Conservation (phyloP, 2,888 invertebrate species). For the Acanthococcus lagerstroemiae region DNA sequence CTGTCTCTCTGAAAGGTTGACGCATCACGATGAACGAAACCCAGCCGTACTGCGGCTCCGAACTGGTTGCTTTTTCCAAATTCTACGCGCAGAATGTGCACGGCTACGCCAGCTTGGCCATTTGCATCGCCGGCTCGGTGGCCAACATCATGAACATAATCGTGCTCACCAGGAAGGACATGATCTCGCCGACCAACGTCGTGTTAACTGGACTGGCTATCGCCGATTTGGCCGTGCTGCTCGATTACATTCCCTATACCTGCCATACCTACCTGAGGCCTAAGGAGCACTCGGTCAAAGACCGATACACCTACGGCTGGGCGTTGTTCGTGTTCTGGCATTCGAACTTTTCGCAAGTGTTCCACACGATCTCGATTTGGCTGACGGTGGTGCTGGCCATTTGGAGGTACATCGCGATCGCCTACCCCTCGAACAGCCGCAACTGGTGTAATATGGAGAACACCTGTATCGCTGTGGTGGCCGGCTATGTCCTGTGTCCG, state of each 20-base stretch:
- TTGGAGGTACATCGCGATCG: slow-evolving; percentile 73
- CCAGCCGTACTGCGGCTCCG: slow-evolving; percentile 32
- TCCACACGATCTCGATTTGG: slow-evolving; percentile 86
- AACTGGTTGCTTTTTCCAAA: slow-evolving; percentile 40
- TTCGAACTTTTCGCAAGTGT: slow-evolving; percentile 77
- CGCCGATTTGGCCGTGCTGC: slow-evolving; percentile 87
- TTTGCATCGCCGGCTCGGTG: slow-evolving; percentile 80
- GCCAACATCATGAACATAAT: slow-evolving; percentile 87
- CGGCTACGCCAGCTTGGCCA: slow-evolving; percentile 73
- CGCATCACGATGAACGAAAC: slow-evolving; percentile 7
- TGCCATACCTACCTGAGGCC: slow-evolving; percentile 62
- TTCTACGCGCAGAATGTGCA: slow-evolving; percentile 60
- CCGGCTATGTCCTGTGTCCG: slow-evolving; percentile 72
- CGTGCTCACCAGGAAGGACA: slow-evolving; percentile 77
- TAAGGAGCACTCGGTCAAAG: slow-evolving; percentile 44
- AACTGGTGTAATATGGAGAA: slow-evolving; percentile 72
- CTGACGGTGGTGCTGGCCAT: slow-evolving; percentile 84
- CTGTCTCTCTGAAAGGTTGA: not conserved
- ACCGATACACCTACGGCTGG: slow-evolving; percentile 60
- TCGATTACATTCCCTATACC: slow-evolving; percentile 85
- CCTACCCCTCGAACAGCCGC: slow-evolving; percentile 67
- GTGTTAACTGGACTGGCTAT: slow-evolving; percentile 83
- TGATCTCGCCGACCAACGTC: slow-evolving; percentile 83
- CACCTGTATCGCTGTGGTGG: slow-evolving; percentile 62
- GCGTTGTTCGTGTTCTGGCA: slow-evolving; percentile 79